Percentiles rank a stretch among this genome's conserved stretches.
Conservation (phyloP, 2,888 invertebrate genomes). For the Hemicrepidius hirtus region DNA sequence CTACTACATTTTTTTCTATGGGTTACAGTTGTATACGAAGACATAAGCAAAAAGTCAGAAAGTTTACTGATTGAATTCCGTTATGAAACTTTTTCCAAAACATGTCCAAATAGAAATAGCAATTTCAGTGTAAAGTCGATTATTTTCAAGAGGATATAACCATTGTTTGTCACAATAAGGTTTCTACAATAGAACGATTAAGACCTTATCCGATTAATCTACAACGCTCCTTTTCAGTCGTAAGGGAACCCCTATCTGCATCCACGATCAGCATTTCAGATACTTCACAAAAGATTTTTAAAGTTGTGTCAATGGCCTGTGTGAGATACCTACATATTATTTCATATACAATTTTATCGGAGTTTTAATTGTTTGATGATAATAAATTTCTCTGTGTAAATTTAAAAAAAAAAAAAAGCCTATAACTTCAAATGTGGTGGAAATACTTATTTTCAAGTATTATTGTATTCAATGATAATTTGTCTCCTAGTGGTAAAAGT, state of each 20-base stretch:
- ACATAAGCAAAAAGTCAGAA: too few species aligned
- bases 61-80: background rate
- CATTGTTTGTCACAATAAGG: slow-evolving; percentile 27
- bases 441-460: too few species aligned
- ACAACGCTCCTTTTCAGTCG: slow-evolving; percentile 24
- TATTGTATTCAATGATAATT: too few species aligned
- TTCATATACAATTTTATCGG: too few species aligned
- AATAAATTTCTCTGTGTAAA: too few species aligned
- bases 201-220: slow-evolving; percentile 30
- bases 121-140: slow-evolving; percentile 10
- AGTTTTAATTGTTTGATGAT: too few species aligned
- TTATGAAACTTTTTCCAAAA: background rate
- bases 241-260: slow-evolving; percentile 10
- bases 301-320: slow-evolving; percentile 19
- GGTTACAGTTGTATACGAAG: too few species aligned
- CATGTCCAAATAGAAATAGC: background rate
- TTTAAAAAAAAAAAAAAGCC: too few species aligned
- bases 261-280: slow-evolving; percentile 18
- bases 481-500: too few species aligned
- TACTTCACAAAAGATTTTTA: slow-evolving; percentile 14
- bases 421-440: too few species aligned
- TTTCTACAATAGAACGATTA: slow-evolving; percentile 26
- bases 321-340: background rate
- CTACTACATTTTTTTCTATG: too few species aligned
- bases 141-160: slow-evolving; percentile 10